These are phyloP conservation scores for Ecliptopera silaceata DNA, from an alignment of 2,888 invertebrate species.

Conservation along the genomic window DNA sequence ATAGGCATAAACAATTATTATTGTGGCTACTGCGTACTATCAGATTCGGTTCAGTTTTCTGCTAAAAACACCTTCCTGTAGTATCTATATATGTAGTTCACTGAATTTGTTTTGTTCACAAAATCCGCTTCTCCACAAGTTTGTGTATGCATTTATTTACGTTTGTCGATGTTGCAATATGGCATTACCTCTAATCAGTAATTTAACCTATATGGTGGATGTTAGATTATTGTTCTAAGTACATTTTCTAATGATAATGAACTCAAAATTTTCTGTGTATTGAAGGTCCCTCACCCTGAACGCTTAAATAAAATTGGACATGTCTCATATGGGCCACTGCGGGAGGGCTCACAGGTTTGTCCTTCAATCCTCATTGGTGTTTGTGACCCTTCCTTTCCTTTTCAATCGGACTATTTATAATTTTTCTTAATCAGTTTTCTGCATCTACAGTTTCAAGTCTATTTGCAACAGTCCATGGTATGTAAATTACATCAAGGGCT, in stretches of 20 bases:
- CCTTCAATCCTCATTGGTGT: constrained; percentile 80
- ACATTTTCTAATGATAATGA: constrained; percentile 56
- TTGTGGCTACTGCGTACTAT: constrained; percentile 39
- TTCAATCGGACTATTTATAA: constrained; percentile 53
- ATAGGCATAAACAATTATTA: constrained; percentile 47
- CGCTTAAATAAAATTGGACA: constrained; percentile 84
- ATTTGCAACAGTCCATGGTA: constrained; percentile 59
- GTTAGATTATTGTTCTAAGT: constrained; percentile 58
- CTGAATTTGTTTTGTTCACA: constrained; percentile 51
- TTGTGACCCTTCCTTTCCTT: constrained; percentile 76
- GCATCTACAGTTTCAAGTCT: constrained; percentile 47
- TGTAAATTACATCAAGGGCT: constrained; percentile 20
- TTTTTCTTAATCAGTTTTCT: constrained; percentile 54
- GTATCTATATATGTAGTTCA: constrained; percentile 40
- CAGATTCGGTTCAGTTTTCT: constrained; percentile 29
- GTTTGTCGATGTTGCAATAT: constrained; percentile 48
- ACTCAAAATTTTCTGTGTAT: constrained; percentile 83
- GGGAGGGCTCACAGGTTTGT: constrained; percentile 86
- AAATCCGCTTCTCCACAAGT: constrained; percentile 56
- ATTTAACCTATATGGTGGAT: constrained; percentile 63
- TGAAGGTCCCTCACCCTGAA: constrained; percentile 86
- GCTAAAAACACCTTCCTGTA: constrained; percentile 44
- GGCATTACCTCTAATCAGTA: constrained; percentile 59
- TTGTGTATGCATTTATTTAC: constrained; percentile 47
- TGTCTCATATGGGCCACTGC: constrained; percentile 86